A percentile compares a stretch with the other conserved stretches of the same genome.
These are phyloP conservation scores for Crambe crambe DNA, from an alignment of 37 sponge, comb jelly and placozoan genomes.

Conservation along the genomic window DNA sequence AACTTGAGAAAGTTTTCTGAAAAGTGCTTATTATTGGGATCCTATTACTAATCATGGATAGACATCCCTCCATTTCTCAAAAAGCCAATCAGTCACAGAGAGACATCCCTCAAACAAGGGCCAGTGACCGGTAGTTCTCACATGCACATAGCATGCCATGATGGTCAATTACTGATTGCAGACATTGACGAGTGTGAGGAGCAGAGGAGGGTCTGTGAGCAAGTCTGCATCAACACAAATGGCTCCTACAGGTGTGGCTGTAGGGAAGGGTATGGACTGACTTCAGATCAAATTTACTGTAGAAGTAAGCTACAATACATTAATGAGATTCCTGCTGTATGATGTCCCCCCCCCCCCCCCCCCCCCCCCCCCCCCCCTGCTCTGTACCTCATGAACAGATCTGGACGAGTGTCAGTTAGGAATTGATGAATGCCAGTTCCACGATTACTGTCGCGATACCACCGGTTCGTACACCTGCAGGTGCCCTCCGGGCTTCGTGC, in stretches of 20 bases:
- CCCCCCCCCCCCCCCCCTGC: background rate
- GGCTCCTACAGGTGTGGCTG: conserved; percentile 54
- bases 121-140: no score
- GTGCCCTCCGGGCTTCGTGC: conserved; percentile 28
- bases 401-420: conserved; percentile 38
- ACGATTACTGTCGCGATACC: conserved; percentile 23
- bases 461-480: conserved; percentile 43
- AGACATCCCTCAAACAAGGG: no score
- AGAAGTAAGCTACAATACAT: background rate
- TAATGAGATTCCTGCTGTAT: background rate
- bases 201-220: conserved; percentile 1
- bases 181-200: conserved; percentile 36
- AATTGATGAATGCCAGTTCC: conserved; percentile 26
- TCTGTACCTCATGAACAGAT: conserved; percentile 11
- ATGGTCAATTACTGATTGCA: conserved; percentile 7
- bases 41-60: no score
- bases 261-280: conserved; percentile 11
- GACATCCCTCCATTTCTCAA: no score
- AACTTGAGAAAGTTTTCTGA: no score
- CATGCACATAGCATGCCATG: no score
- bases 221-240: conserved; percentile 43
- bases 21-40: no score
- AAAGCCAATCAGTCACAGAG: no score
- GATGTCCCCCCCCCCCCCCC: background rate
- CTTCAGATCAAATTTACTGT: conserved; percentile 9